Conservation (phyloP, 2,797 vertebrate species). For the Megalops cyprinoides region DNA sequence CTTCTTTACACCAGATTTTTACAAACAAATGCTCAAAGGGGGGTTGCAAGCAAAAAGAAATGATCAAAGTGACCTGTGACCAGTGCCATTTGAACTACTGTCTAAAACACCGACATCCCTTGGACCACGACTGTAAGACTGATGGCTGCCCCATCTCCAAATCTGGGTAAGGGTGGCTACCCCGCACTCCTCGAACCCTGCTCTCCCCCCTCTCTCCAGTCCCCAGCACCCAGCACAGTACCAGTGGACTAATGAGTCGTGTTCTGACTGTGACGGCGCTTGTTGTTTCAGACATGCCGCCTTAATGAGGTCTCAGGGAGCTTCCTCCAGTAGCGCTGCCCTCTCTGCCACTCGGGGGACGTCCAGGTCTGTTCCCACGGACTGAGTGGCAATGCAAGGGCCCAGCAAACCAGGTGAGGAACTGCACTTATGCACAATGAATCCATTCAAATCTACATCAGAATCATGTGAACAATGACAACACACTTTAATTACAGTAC, state of each 20-base stretch:
- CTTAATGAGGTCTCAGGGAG: constrained; percentile 67
- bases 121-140: constrained; percentile 85
- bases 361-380: constrained; percentile 62
- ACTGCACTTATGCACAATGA: no score
- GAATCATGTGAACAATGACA: not conserved
- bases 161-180: constrained; percentile 72
- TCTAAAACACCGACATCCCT: constrained; percentile 89
- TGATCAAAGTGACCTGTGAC: constrained; percentile 85
- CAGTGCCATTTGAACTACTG: constrained; percentile 88
- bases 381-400: constrained; percentile 56
- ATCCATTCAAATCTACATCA: not conserved
- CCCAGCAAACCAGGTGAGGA: constrained; percentile 71
- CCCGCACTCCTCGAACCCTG: not conserved
- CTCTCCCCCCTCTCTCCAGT: no score
- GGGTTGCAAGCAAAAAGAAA: constrained; percentile 91
- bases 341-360: constrained; percentile 59
- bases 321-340: constrained; percentile 54
- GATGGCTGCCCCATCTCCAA: constrained; percentile 66
- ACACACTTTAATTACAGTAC: not conserved
- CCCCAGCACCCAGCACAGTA: not conserved
- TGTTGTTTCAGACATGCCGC: constrained; percentile 71
- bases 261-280: not conserved
- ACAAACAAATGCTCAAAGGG: constrained; percentile 84
- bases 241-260: not conserved
- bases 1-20: constrained; percentile 76